phyloP scores from a whole-genome alignment of 1,140 invertebrate genomes.

The Caenorhabditis remanei region DNA sequence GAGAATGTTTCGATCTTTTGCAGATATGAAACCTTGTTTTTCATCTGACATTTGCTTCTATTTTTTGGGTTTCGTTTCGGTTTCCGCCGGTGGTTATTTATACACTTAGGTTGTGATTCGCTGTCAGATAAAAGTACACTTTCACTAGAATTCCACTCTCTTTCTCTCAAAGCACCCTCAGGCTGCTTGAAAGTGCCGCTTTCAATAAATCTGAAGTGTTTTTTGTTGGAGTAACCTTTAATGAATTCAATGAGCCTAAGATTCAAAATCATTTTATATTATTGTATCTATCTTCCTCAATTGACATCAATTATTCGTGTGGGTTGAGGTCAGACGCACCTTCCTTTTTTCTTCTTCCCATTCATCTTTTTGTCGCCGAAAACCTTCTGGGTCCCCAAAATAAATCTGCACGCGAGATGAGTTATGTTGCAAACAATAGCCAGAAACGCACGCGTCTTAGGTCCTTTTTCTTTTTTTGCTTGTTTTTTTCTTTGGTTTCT shows the following conservation, averaged over 20 bases:
- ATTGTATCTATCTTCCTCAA: background rate
- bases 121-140: background rate
- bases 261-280: background rate
- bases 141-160: background rate
- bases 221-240: too few relatives aligned
- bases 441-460: constrained; percentile 21
- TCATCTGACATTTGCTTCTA: too few relatives aligned
- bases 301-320: constrained; percentile 45
- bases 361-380: background rate
- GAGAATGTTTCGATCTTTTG: background rate
- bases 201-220: too few relatives aligned
- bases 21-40: background rate
- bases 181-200: background rate
- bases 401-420: constrained; percentile 53
- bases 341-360: background rate
- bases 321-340: background rate
- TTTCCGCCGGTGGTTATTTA: too few relatives aligned
- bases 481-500: constrained; percentile 35
- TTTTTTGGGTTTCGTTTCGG: too few relatives aligned
- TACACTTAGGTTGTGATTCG: background rate
- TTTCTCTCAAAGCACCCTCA: background rate
- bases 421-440: constrained; percentile 51
- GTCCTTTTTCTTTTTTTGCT: too few relatives aligned
- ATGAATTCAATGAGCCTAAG: background rate
- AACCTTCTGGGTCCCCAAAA: constrained; percentile 26